Base-by-base conservation (phyloP, 2,888 invertebrate genomes). In the Agapetus fuscipes region DNA sequence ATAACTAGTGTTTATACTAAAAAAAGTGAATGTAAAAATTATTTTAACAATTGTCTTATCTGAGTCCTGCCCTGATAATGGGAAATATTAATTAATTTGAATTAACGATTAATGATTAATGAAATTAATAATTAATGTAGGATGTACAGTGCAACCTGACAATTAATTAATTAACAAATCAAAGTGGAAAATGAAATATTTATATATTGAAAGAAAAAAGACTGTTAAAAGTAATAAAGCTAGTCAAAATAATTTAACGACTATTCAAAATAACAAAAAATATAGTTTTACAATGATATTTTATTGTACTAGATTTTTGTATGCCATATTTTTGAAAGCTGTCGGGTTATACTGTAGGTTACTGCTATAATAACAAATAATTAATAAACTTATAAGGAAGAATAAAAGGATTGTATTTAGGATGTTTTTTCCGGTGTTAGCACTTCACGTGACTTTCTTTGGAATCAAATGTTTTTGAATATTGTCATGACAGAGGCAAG, bases 21-120 rank as follows among this genome's bases (percentile, higher is more conserved):
- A 43, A 35, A 39, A 37, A 45, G 37, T 41, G 25, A 35, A 48
- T 43, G 38, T 32, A 39, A 38, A 47, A 45, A 48, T 41, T 48
- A 43, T 46, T 42, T 46, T 41, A 48, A 49, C 39, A 48, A 49
- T 49, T 52, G 51, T 51, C 51, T 54, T n/a, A 20, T 20, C 5
- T 20, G 9, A 4, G 9, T 20, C 20, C 20, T 20, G 20, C 20
- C 20, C n/a, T n/a, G n/a, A n/a, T n/a, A n/a, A n/a, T n/a, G n/a
- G n/a, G n/a, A n/a, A n/a, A n/a, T n/a, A n/a, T n/a, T n/a, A n/a
- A n/a, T n/a, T n/a, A n/a, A n/a, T n/a, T n/a, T n/a, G n/a, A n/a
- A n/a, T n/a, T n/a, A n/a, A n/a, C n/a, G n/a, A n/a, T n/a, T n/a
- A n/a, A n/a, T 20, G 4, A 9, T 9, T 9, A 20, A 20, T 6